These are phyloP conservation scores for Cherax destructor DNA, from an alignment of 1,140 invertebrate genomes.

Conservation along the genomic window DNA sequence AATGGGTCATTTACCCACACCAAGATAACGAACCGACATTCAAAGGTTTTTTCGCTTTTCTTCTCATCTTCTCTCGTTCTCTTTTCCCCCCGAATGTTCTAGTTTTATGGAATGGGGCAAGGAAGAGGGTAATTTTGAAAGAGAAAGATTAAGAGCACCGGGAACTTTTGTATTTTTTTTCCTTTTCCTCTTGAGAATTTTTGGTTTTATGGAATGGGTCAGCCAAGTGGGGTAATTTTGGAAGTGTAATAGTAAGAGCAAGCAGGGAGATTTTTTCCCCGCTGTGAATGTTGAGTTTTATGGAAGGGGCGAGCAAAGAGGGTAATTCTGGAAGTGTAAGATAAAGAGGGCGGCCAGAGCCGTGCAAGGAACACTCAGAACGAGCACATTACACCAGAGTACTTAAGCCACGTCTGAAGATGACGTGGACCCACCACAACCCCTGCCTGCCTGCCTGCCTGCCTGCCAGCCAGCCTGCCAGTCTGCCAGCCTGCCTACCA, in stretches of 20 bases:
- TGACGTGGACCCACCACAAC: background rate
- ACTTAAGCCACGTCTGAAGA: conserved; percentile 22
- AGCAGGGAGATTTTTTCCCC: conserved; percentile 21
- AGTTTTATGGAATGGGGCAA: conserved; percentile 58
- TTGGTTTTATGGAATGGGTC: conserved; percentile 67
- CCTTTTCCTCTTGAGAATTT: conserved; percentile 25
- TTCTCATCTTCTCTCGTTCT: conserved; percentile 4
- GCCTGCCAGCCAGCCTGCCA: too few species aligned
- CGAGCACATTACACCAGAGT: conserved; percentile 40
- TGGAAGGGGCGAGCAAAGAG: conserved; percentile 54
- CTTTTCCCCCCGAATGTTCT: conserved; percentile 53
- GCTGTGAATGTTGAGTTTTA: conserved; percentile 55
- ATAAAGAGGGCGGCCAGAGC: conserved; percentile 47
- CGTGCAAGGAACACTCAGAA: conserved; percentile 47
- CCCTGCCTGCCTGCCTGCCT: too few species aligned
- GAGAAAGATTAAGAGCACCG: conserved; percentile 58
- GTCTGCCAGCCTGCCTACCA: too few species aligned
- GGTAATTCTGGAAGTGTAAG: conserved; percentile 56
- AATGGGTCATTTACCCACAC: conserved; percentile 38
- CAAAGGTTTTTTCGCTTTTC: background rate
- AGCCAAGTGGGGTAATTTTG: conserved; percentile 64
- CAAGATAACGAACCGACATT: conserved; percentile 49
- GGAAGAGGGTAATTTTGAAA: conserved; percentile 67
- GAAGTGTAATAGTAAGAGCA: conserved; percentile 66
- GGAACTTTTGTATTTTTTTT: conserved; percentile 7